phyloP scores from a whole-genome alignment of 2,888 invertebrate species.

The Cheilosia pagana region DNA sequence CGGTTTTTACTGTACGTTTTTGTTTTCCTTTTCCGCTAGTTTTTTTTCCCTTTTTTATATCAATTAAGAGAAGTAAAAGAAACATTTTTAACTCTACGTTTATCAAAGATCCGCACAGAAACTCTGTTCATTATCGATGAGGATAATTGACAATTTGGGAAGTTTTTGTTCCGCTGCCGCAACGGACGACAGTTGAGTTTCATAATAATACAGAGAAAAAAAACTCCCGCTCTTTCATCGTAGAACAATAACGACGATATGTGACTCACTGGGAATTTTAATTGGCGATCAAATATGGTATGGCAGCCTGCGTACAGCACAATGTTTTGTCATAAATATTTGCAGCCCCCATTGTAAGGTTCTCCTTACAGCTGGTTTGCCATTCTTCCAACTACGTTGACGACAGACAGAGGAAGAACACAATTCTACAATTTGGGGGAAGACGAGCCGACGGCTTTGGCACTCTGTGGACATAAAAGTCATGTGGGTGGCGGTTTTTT shows the following conservation, averaged over 20 bases:
- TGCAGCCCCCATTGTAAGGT: neutral
- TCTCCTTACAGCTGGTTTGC: constrained; percentile 39
- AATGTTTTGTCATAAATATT: constrained; percentile 39
- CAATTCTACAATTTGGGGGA: constrained; percentile 13
- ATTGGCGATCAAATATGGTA: constrained; percentile 56
- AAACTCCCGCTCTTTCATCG: neutral
- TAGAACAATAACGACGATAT: neutral
- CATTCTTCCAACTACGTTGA: neutral
- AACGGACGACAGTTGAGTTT: constrained; percentile 6
- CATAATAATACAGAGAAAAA: neutral
- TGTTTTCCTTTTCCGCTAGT: constrained; percentile 11
- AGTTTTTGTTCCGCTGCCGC: constrained; percentile 5
- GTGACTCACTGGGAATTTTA: constrained; percentile 59
- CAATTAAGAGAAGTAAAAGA: neutral
- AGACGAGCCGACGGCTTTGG: neutral
- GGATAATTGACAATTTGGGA: constrained; percentile 59
- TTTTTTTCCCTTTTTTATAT: neutral
- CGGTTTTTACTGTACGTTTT: constrained; percentile 30
- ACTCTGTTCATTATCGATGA: constrained; percentile 45
- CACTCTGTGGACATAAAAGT: constrained; percentile 43
- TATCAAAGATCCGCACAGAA: constrained; percentile 7
- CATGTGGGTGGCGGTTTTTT: constrained; percentile 66
- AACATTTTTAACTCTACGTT: constrained; percentile 17
- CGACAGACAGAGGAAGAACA: constrained; percentile 22
- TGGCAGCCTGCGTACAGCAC: constrained; percentile 26